These are phyloP conservation scores for Myotis brandtii DNA, from an alignment of 2,113 vertebrate species.

Conservation along the genomic window DNA sequence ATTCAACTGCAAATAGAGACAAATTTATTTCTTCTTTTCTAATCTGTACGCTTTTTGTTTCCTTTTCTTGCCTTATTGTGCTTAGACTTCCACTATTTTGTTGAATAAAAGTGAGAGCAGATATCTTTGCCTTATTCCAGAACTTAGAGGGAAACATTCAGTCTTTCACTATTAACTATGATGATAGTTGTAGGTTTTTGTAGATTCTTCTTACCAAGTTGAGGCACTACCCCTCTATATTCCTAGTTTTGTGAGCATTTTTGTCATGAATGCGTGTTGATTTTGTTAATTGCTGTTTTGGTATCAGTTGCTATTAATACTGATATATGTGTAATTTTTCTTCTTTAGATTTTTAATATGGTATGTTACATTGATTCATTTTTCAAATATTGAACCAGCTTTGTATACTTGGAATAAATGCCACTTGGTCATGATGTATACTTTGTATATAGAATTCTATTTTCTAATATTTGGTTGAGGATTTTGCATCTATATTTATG, in stretches of 20 bases:
- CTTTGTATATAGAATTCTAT: neutral
- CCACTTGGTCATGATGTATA: neutral
- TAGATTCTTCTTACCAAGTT: neutral
- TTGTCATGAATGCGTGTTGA: conserved; percentile 4
- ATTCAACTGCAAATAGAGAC: conserved; percentile 11
- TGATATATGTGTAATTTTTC: conserved; percentile 6
- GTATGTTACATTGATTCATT: neutral
- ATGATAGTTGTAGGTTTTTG: conserved; percentile 17
- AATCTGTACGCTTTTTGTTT: neutral
- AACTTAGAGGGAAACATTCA: conserved; percentile 1
- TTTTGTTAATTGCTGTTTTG: conserved; percentile 45
- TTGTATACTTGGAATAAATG: neutral
- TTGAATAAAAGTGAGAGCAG: neutral
- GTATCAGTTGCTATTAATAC: conserved; percentile 6
- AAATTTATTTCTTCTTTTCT: conserved; percentile 34
- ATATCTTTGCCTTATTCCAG: conserved; percentile 24
- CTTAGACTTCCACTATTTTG: neutral
- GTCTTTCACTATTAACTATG: neutral
- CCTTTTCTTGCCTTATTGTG: neutral
- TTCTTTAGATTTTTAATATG: conserved; percentile 34
- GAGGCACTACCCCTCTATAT: neutral
- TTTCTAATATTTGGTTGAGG: conserved; percentile 6
- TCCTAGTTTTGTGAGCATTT: conserved; percentile 16
- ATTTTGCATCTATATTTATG: conserved; percentile 40
- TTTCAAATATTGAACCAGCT: conserved; percentile 43